Evolutionary conservation across 2,797 vertebrate genomes (phyloP).

Genomic region (Artibeus jamaicensis): DNA sequence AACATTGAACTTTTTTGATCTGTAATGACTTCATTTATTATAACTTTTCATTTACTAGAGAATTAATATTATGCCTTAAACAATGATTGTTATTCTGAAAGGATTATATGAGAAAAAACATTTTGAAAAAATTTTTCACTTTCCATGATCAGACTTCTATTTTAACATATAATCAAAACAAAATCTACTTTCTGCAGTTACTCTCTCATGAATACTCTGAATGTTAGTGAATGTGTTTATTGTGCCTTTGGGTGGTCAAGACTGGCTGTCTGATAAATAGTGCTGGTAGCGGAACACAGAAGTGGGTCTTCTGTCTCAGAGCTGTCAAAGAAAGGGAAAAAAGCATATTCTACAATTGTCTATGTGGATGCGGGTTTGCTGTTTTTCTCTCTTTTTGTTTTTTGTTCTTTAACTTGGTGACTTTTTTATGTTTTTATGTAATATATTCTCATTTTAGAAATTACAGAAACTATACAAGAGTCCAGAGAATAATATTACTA

Average conservation of each 20-base stretch:
- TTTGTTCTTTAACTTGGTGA: neutral
- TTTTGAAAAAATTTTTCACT: neutral
- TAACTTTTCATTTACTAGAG: constrained; percentile 30
- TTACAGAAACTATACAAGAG: neutral
- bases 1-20: constrained; percentile 14
- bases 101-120: neutral
- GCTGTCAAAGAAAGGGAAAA: neutral
- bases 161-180: neutral
- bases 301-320: neutral
- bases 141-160: neutral
- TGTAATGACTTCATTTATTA: constrained; percentile 34
- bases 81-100: constrained; percentile 40
- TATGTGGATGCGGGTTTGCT: constrained; percentile 1
- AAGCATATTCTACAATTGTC: neutral
- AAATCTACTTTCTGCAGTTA: neutral
- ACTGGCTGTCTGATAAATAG: neutral
- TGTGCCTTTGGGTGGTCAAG: neutral
- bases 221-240: neutral
- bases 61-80: constrained; percentile 9
- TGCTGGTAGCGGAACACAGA: neutral
- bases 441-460: neutral
- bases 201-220: neutral
- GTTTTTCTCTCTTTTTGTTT: neutral
- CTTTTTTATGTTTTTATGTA: neutral
- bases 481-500: constrained; percentile 1